Conservation (phyloP, 2,888 invertebrate genomes). For the Heliconius erato region DNA sequence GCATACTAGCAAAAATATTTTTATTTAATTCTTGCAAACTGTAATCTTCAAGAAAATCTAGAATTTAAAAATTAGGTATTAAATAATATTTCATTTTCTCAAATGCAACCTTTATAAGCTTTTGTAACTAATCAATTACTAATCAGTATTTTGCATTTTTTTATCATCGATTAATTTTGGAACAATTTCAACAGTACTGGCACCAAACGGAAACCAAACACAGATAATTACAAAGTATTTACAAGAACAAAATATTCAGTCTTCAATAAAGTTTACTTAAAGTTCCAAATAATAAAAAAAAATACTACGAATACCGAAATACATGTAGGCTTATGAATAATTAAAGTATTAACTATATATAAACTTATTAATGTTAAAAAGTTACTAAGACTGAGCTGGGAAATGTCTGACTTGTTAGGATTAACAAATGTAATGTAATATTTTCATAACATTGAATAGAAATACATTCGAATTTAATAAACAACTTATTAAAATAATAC, state of each 20-base stretch:
- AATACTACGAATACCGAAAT: neutral
- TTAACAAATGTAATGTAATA: too few relatives aligned
- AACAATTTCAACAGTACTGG: neutral
- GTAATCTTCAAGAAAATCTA: too few relatives aligned
- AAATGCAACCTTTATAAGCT: too few relatives aligned
- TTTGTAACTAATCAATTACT: neutral
- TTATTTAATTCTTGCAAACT: too few relatives aligned
- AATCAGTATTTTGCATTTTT: neutral
- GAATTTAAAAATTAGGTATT: too few relatives aligned
- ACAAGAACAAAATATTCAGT: neutral
- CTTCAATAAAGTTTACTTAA: neutral
- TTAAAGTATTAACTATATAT: neutral
- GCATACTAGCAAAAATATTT: too few relatives aligned
- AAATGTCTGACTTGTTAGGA: neutral
- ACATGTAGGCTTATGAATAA: neutral
- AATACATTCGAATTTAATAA: neutral
- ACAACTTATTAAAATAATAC: neutral
- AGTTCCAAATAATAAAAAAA: neutral
- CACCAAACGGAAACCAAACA: neutral
- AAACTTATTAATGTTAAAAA: neutral
- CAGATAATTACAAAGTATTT: too few relatives aligned
- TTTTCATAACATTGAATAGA: neutral
- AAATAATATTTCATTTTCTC: too few relatives aligned
- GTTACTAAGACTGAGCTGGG: neutral
- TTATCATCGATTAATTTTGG: too few relatives aligned